Evolutionary conservation across 2,113 vertebrate genomes (phyloP), one percentile per base, ranked within the genome.

Genomic region (Dipodomys stephensi): DNA sequence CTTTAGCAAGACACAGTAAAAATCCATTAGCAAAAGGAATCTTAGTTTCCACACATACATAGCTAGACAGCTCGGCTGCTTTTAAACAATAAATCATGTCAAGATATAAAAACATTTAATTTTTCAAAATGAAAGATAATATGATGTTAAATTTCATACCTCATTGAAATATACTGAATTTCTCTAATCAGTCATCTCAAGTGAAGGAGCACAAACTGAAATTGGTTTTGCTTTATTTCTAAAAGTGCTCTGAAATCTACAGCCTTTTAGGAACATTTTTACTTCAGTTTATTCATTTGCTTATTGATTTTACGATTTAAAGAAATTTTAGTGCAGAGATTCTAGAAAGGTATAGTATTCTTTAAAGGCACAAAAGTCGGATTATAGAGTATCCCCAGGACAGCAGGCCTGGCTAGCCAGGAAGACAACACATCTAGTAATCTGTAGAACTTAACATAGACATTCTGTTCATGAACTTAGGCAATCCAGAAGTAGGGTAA

Each of bases 71-170:
- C 0, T 86, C 15, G 15, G 18, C 32, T 81, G 67, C 5, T 83
- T 86, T 67, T 57, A 84, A 90, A 67, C 0, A 90, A 83, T 83
- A 80, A 90, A 74, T 88, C 32, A 80, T 71, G 5, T 28, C 62
- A 69, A 62, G 15, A 88, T 79, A 69, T 73, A 4, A 73, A 96
- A 95, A 71, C 28, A 16, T 90, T 67, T 82, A 69, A 32, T 78
- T 39, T 62, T 46, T 44, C 9, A 28, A 81, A 82, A 83, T 74
- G 49, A 85, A 83, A 83, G 1, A 72, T 79, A 71, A 95, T 62
- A 28, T 39, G 9, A 60, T 79, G 10, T 71, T 74, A 53, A 76
- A 44, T 32, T 69, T 87, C 32, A 68, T 81, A 30, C 3, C 90
- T 68, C 27, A 27, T 64, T 44, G 32, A 53, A 68, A 60, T 57